These are phyloP conservation scores for Crambe crambe DNA, from an alignment of 37 sponge, comb jelly and placozoan species.

Conservation along the genomic window DNA sequence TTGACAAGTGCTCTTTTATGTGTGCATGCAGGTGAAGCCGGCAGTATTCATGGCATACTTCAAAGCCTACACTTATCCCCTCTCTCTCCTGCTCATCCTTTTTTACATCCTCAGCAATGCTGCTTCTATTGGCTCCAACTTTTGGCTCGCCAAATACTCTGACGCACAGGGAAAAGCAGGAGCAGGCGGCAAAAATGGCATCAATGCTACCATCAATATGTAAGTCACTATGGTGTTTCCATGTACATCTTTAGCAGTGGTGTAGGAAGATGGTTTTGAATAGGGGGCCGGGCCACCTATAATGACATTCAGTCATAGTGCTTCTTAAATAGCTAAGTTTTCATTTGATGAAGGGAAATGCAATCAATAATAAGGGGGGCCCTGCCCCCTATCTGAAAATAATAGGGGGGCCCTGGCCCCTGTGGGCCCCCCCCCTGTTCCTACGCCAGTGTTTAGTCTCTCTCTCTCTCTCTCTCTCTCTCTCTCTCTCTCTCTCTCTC, in stretches of 20 bases:
- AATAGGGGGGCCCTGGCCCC: no score
- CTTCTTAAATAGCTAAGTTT: no score
- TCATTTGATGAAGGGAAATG: no score
- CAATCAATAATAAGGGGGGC: no score
- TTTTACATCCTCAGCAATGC: conserved; percentile 36
- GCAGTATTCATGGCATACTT: conserved; percentile 64
- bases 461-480: background rate
- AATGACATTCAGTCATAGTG: no score
- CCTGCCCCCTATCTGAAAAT: no score
- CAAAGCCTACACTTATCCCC: conserved; percentile 21
- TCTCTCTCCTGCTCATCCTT: conserved; percentile 45
- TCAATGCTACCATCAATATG: background rate
- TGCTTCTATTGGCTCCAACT: conserved; percentile 55
- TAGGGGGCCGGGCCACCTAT: no score
- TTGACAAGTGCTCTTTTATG: background rate
- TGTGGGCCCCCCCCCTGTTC: no score
- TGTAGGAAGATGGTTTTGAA: no score
- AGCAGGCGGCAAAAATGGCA: background rate
- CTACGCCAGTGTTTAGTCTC: no score
- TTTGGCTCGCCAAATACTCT: conserved; percentile 95
- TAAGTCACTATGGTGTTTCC: no score
- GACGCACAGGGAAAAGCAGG: conserved; percentile 18
- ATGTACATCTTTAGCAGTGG: no score
- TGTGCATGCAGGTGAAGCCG: conserved; percentile 67
- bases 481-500: conserved; percentile 75